These are phyloP conservation scores for Drosophila pandora DNA, from an alignment of 1,140 invertebrate species.

Conservation along the genomic window DNA sequence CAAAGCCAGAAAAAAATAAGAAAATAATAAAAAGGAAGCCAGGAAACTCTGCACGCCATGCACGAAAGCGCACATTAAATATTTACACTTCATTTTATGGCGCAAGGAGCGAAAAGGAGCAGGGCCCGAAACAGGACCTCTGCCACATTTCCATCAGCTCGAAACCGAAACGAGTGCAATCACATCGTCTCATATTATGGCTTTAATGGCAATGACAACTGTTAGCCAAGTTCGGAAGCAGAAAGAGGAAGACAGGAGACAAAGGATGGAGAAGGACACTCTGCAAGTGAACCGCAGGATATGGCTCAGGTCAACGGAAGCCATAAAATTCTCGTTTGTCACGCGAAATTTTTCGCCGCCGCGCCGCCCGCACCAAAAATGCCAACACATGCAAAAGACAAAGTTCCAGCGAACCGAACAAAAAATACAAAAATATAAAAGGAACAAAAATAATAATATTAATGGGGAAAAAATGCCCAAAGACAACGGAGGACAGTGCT, in stretches of 20 bases:
- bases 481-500: conserved; percentile 24
- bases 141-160: conserved; percentile 38
- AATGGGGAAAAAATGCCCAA: conserved; percentile 73
- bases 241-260: conserved; percentile 33
- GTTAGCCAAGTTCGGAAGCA: conserved; percentile 53
- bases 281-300: conserved; percentile 77
- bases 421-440: conserved; percentile 38
- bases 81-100: conserved; percentile 83
- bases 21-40: conserved; percentile 12
- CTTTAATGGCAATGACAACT: conserved; percentile 82
- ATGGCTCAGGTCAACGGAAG: conserved; percentile 83
- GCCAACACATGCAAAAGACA: conserved; percentile 81
- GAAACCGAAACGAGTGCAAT: conserved; percentile 63
- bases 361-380: conserved; percentile 61
- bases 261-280: conserved; percentile 44
- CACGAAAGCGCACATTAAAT: conserved; percentile 83
- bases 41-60: conserved; percentile 67
- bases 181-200: conserved; percentile 77
- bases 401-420: conserved; percentile 57
- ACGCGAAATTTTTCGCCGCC: conserved; percentile 75
- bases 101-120: conserved; percentile 28
- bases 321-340: conserved; percentile 84
- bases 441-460: conserved; percentile 74
- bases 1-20: conserved; percentile 20
- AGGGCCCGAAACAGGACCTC: conserved; percentile 8